Evolutionary conservation across 2,797 vertebrate species (phyloP).

Genomic region (Schizopygopsis malacanthus): DNA sequence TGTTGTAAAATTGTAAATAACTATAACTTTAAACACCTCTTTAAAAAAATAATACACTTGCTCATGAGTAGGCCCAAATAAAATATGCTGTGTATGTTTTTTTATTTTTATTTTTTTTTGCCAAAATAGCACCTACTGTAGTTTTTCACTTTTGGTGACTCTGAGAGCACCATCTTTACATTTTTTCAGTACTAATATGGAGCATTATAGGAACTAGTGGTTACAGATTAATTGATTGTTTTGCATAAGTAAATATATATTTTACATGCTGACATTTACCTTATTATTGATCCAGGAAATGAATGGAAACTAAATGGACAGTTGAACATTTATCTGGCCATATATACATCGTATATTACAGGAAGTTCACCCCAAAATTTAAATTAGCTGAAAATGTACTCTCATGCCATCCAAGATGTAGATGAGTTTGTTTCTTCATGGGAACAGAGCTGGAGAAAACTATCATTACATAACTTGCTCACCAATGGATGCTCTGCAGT

Average conservation of each 20-base stretch:
- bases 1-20: neutral
- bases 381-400: neutral
- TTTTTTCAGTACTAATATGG: neutral
- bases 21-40: neutral
- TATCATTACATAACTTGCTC: neutral
- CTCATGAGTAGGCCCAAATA: no score
- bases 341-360: neutral
- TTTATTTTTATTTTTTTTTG: neutral
- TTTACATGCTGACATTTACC: neutral
- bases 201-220: neutral
- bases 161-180: neutral
- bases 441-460: neutral
- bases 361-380: neutral
- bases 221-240: neutral
- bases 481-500: neutral
- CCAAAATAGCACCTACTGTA: neutral
- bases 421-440: neutral
- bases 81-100: no score
- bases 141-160: neutral
- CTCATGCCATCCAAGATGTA: neutral
- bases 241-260: neutral
- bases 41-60: neutral
- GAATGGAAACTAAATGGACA: neutral
- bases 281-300: neutral
- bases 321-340: neutral